These are phyloP conservation scores for Anas georgica DNA, from an alignment of 2,797 vertebrate species.

Conservation along the genomic window DNA sequence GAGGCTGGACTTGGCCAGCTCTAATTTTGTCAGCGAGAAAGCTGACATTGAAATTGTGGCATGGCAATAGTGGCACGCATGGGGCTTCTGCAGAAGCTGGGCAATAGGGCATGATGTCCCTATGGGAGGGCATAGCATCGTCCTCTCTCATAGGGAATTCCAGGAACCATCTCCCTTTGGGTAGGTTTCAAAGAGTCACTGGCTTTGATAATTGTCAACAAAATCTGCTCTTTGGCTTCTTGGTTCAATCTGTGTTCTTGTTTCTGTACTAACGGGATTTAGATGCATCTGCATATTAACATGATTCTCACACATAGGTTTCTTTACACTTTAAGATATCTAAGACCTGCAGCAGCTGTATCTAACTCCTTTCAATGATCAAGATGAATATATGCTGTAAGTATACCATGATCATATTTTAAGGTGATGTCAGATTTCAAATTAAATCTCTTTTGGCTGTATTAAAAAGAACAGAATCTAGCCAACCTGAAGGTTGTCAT, in stretches of 20 bases:
- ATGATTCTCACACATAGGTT: not conserved
- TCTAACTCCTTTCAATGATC: not conserved
- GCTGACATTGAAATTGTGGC: fast-evolving
- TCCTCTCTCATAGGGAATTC: not conserved
- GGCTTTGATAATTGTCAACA: not conserved
- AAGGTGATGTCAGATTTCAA: slow-evolving; percentile 64
- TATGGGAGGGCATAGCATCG: not conserved
- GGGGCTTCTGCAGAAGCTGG: not conserved
- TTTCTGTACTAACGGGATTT: not conserved
- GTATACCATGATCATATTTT: slow-evolving; percentile 53
- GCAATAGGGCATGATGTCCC: fast-evolving
- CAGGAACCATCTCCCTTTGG: not conserved
- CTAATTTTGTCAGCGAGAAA: not conserved
- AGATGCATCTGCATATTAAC: not conserved
- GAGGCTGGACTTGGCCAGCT: not conserved
- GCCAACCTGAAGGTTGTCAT: slow-evolving; percentile 58
- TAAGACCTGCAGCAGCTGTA: not conserved
- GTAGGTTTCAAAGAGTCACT: not conserved
- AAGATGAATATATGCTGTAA: slow-evolving; percentile 11
- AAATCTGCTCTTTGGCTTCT: not conserved
- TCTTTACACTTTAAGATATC: not conserved
- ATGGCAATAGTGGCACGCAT: not conserved
- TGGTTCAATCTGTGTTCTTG: not conserved
- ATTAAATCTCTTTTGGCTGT: slow-evolving; percentile 70
- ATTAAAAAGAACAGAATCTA: slow-evolving; percentile 55